Evolutionary conservation across 2,797 vertebrate species (phyloP), one percentile per base, ranked within the genome.

Genomic region (Nannoperca australis): DNA sequence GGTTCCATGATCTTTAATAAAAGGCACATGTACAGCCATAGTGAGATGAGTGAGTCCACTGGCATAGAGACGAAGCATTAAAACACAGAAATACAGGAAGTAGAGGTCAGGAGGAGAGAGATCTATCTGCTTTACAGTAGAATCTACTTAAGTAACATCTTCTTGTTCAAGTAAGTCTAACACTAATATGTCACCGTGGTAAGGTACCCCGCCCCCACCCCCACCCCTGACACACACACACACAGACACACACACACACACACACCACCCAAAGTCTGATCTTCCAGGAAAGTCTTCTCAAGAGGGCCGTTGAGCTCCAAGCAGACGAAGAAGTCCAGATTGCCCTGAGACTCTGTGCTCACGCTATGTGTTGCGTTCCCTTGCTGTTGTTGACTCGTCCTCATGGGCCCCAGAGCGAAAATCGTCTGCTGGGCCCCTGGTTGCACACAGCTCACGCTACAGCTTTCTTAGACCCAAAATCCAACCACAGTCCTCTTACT

Each of bases 1-100:
- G 93, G 94, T 96, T 94, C 90, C 90, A 95, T 95, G 93, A 95
- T 94, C 92, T 96, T 96, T 95, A 96, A 95, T 95, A 95, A 96
- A 96, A 96, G 95, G 95, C 95, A 96, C 95, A 95, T 95, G 94
- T 96, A 95, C 95, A 96, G 95, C 95, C 94, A 95, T 92, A 92
- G 94, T 94, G 94, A 95, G 91, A 95, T 95, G 94, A 93, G 93
- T 93, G 91, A 95, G 92, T 94, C 92, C 92, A 92, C 90, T 88
- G 92, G 92, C 93, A 92, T 89, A 90, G 89, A 93, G 90, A 95
- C 90, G 82, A 95, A 95, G 94, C 95, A 90, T 94, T 93, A 92
- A 92, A 94, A 94, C 92, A 94, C 93, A 94, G 90, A 94, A 94
- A 93, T 91, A 93, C 91, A 92, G 81, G 89, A 91, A 90, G 88